Evolutionary conservation across 1,140 invertebrate genomes (phyloP).

Genomic region (Galendromus occidentalis): DNA sequence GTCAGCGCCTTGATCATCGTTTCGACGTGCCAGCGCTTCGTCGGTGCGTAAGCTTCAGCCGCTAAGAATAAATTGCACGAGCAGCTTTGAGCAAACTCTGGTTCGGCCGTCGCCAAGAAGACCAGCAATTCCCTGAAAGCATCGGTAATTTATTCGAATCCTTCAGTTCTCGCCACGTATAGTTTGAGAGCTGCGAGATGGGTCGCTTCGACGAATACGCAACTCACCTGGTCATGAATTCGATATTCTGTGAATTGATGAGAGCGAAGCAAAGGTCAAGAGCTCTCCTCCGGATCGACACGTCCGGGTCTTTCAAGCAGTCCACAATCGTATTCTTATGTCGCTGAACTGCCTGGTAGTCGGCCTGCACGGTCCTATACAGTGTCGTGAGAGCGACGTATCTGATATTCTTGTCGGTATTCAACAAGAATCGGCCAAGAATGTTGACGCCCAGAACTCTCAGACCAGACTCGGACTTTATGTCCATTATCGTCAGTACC

Average conservation of each 20-base stretch:
- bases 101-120: constrained; percentile 83
- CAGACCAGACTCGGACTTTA: constrained; percentile 80
- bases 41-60: constrained; percentile 84
- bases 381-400: constrained; percentile 97
- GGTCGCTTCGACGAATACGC: neutral
- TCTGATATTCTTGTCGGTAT: constrained; percentile 96
- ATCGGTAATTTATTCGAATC: neutral
- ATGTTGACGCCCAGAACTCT: constrained; percentile 91
- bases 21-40: constrained; percentile 90
- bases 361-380: constrained; percentile 81
- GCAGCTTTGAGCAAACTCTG: constrained; percentile 93
- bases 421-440: constrained; percentile 85
- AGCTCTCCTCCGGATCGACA: constrained; percentile 42
- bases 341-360: constrained; percentile 91
- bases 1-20: constrained; percentile 84
- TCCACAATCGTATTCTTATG: constrained; percentile 96
- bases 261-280: constrained; percentile 97
- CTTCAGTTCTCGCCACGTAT: constrained; percentile 18
- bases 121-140: constrained; percentile 67
- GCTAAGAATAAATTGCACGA: constrained; percentile 91
- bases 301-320: constrained; percentile 55
- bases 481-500: constrained; percentile 94
- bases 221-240: constrained; percentile 49
- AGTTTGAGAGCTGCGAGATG: neutral
- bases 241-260: constrained; percentile 77